These are phyloP conservation scores for Cantharis flavilabris DNA, from an alignment of 2,888 invertebrate species.

Conservation along the genomic window DNA sequence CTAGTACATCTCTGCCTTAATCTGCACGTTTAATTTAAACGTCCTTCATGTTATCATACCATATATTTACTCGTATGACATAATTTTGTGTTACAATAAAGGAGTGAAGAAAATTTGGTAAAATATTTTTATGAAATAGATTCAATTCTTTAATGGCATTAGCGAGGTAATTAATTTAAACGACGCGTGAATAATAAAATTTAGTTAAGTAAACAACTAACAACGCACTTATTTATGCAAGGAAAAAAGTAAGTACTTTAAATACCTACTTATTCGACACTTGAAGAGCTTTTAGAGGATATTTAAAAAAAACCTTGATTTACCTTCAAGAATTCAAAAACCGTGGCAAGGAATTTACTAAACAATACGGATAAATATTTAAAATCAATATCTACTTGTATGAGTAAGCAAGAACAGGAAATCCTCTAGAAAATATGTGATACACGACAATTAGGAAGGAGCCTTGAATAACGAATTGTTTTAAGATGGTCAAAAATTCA, in stretches of 20 bases:
- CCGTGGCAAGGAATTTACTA: background rate
- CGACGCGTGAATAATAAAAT: background rate
- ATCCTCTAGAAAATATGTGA: background rate
- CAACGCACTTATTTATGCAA: background rate
- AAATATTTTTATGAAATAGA: background rate
- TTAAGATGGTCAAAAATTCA: background rate
- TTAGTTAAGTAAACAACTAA: background rate
- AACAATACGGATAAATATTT: background rate
- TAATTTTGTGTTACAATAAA: background rate
- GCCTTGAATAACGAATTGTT: background rate
- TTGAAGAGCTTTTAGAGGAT: no score
- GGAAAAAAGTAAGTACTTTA: no score
- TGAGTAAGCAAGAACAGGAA: constrained; percentile 4
- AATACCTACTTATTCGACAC: no score
- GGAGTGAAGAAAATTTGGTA: background rate
- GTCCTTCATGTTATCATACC: constrained; percentile 26
- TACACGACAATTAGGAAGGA: background rate
- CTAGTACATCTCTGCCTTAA: background rate
- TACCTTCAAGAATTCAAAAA: background rate
- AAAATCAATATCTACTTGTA: background rate
- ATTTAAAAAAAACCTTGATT: background rate
- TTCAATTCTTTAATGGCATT: background rate
- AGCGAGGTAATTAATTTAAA: background rate
- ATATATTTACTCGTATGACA: constrained; percentile 13
- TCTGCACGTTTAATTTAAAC: constrained; percentile 1